Base-by-base conservation (phyloP, 2,113 vertebrate species). In the Chloropsis hardwickii region DNA sequence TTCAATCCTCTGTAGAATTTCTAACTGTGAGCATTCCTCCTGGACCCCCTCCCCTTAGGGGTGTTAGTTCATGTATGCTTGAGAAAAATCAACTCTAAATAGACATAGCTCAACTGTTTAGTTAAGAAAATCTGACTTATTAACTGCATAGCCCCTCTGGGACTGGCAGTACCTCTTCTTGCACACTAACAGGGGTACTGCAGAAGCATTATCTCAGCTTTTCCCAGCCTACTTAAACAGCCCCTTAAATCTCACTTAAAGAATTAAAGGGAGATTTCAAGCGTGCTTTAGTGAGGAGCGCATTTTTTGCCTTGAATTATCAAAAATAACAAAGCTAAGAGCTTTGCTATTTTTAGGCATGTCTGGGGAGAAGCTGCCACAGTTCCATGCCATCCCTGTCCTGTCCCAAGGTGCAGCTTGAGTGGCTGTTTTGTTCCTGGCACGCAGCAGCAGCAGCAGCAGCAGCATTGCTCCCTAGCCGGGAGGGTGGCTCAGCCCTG, bases 1-100 rank as follows among this genome's bases (percentile, higher is more conserved):
- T 83, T 81, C 56, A 95, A 27, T 71, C 42, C 88, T 56, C 85
- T 58, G n/a, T 60, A 71, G 96, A 81, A 74, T 86, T 92, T 56
- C 80, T 86, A 91, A 95, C 74, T 95, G 66, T 70, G 64, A 94
- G 73, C 74, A 90, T 95, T 60, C 78, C 77, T 90, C 61, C 33
- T 82, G 72, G 53, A 87, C 18, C 65, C 47, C 31, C 17, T 91
- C 22, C 80, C 72, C 44, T 83, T 76, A 91, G 70, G 88, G 78
- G 48, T 73, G 50, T 72, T 87, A 80, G 83, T 88, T 94, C 84
- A 77, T 51, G 42, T 67, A 40, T 51, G 64, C 74, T 94, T 94
- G 78, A 90, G 65, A 95, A 95, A 37, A 97, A 97, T 84, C 67
- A 83, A 64, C 64, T 92, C 83, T 70, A 79, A 90, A 64, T 33